Base-by-base conservation (phyloP, 2,113 vertebrate genomes). In the Catagonus wagneri region DNA sequence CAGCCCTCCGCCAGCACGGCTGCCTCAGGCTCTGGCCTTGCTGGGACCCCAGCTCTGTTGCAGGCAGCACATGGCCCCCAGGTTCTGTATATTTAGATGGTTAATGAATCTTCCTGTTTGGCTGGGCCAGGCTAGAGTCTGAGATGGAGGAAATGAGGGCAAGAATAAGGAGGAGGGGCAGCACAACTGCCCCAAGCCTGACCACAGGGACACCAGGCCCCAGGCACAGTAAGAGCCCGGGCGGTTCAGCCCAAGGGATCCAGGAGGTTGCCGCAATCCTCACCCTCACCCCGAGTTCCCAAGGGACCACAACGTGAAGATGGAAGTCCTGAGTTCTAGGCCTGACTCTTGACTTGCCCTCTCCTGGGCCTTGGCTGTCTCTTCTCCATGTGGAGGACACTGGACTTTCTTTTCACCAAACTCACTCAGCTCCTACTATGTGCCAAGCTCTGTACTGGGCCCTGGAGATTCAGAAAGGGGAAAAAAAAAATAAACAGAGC, bases 41-140 rank as follows among this genome's bases (percentile, higher is more conserved):
- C 0, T 0, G 95, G 96, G 95, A 95, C 91, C 81, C 75, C 81
- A 29, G 0, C 92, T 95, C 96, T 83, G 60, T 0, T 97, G 95
- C 97, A 97, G 88, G 90, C 94, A 97, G 83, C 95, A 97, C 97
- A 96, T 98, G 96, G 96, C 91, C 97, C 96, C 90, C 95, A 83
- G 94, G 90, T 92, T 98, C 95, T 98, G 97, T 98, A 98, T 98
- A 98, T 98, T 98, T 98, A 98, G 98, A 98, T 0, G 60, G 98
- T 97, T 98, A 98, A 98, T 98, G 97, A 98, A 98, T 98, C 98
- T 98, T 98, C 98, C 98, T 98, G 98, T 98, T 98, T 98, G 94
- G 91, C 97, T 98, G 93, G 95, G 86, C 97, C 69, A 98, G 97
- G 95, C 94, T 96, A 98, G 95, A 97, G 94, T 22, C 80, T 9